Conservation (phyloP, 2,797 vertebrate species). For the Cercopithecus mitis region DNA sequence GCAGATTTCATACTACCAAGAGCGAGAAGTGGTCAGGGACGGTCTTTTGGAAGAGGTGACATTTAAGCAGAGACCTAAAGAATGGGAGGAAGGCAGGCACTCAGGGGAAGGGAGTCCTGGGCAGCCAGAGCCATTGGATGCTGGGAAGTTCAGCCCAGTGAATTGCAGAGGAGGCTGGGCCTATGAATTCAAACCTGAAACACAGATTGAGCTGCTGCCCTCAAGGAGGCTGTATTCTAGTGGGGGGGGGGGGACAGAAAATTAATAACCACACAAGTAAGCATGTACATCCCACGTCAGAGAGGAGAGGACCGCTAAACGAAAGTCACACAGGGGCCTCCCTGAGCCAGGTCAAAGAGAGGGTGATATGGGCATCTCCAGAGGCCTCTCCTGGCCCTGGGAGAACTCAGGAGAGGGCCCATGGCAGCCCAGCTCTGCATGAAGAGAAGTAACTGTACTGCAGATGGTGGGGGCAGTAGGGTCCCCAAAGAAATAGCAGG, state of each 20-base stretch:
- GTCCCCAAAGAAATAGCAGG: accelerated
- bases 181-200: too few relatives aligned
- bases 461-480: accelerated
- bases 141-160: too few relatives aligned
- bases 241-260: neutral
- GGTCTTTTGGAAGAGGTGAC: neutral
- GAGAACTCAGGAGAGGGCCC: neutral
- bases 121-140: too few relatives aligned
- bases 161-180: neutral
- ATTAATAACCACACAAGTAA: neutral
- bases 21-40: neutral
- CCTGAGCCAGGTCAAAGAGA: neutral
- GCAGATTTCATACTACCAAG: neutral
- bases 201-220: neutral
- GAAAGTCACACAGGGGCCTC: too few relatives aligned
- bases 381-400: neutral
- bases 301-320: neutral
- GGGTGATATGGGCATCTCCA: accelerated
- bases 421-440: neutral
- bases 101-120: accelerated
- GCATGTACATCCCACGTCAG: accelerated
- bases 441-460: neutral
- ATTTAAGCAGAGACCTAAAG: neutral
- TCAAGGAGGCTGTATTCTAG: too few relatives aligned
- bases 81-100: neutral